Evolutionary conservation across 2,797 vertebrate species (phyloP).

Genomic region (Acrossocheilus fasciatus): DNA sequence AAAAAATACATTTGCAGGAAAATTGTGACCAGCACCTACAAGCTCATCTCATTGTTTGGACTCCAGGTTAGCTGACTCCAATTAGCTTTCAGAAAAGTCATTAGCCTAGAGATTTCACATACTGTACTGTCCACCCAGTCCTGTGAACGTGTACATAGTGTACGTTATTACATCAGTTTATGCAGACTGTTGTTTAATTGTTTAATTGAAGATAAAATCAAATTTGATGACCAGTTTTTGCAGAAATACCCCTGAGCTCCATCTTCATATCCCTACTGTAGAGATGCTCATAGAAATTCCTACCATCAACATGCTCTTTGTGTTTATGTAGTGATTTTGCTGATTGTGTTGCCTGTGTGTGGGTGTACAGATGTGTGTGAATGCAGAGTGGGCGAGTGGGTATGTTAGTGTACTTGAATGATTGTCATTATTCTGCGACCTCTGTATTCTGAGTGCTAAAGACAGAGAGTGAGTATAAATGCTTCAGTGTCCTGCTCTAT

Average conservation of each 20-base stretch:
- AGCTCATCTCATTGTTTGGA: background rate
- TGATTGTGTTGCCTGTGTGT: conserved; percentile 11
- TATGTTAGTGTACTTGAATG: conserved; percentile 25
- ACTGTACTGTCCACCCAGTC: background rate
- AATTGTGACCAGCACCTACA: background rate
- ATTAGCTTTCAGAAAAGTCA: background rate
- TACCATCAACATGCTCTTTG: background rate
- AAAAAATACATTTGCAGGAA: background rate
- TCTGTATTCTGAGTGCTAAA: conserved; percentile 8
- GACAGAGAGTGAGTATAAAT: background rate
- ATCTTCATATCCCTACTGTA: conserved; percentile 9
- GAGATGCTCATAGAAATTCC: background rate
- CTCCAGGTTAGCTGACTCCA: conserved; percentile 17
- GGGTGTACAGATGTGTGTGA: conserved; percentile 22
- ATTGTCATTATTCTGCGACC: conserved; percentile 22
- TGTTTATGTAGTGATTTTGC: background rate
- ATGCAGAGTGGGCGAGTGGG: conserved; percentile 1
- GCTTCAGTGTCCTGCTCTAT: conserved; percentile 3
- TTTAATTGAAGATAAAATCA: background rate
- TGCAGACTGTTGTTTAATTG: background rate
- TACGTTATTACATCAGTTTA: background rate
- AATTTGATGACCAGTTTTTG: background rate
- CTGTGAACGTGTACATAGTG: background rate
- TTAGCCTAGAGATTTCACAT: conserved; percentile 3
- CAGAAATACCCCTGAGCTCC: background rate